Evolutionary conservation across 2,888 invertebrate genomes (phyloP), one percentile per base, ranked within the genome.

Genomic region (Adelognathus sp.): DNA sequence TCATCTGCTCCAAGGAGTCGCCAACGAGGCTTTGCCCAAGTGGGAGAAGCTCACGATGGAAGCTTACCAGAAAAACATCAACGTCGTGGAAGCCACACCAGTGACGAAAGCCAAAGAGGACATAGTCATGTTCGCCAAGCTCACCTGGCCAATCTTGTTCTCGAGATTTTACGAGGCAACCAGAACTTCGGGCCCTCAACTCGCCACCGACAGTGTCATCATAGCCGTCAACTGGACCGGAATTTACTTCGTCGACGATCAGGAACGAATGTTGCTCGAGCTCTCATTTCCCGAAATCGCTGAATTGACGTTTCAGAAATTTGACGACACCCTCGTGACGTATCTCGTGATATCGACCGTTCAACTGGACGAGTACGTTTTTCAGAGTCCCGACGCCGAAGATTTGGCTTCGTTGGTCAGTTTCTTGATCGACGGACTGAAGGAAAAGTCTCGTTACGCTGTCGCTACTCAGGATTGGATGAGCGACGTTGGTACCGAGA

Each of bases 161-260:
- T 98, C 98, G 0, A 94, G 97, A 88, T 98, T 98, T 91, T 99
- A 96, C 88, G 98, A 99, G 92, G 98, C 97, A 0, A 93, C 96
- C n/a, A 95, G 95, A 88, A 92, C 94, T 56, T 94, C 95, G 78
- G 96, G 96, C 0, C 95, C 95, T 0, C 92, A 93, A 29, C 92
- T 96, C 5, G 92, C 93, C 5, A 94, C 94, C 83, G 94, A 95
- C 84, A 95, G 97, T 84, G 94, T 98, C 18, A 95, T 99, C 67
- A 93, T 95, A 74, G 98, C 98, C 2, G 95, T 99, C 2, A 99
- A 99, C 92, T 98, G 98, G 95, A 97, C 96, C 0, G 98, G 98
- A 1, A 94, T 98, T 66, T 98, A 96, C 88, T 95, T 98, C 70
- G 96, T 98, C 0, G 98, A 98, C 91, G 97, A 98, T 90, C 95